A percentile compares a stretch with the other conserved stretches of the same genome.
Evolutionary conservation across 2,888 invertebrate genomes (phyloP).

Genomic region (Melanotus villosus): DNA sequence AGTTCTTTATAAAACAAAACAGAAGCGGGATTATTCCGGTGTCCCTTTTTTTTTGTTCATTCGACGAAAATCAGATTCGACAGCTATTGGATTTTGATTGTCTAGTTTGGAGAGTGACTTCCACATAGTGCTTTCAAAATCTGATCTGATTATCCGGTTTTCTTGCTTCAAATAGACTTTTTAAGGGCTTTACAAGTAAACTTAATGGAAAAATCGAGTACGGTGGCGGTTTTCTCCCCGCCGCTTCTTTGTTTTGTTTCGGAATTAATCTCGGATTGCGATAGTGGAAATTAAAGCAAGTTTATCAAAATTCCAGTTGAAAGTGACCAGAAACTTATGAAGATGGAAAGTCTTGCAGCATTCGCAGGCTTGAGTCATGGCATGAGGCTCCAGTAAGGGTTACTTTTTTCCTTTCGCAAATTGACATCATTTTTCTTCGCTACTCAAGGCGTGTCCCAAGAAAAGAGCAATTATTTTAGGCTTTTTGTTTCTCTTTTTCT

Average conservation of each 20-base stretch:
- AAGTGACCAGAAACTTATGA: conserved; percentile 7
- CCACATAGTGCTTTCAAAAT: conserved; percentile 10
- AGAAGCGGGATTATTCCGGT: conserved; percentile 19
- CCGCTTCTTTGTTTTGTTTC: no score
- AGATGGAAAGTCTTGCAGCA: conserved; percentile 13
- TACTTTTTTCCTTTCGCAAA: conserved; percentile 41
- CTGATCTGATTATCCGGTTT: neutral
- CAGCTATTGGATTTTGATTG: conserved; percentile 10
- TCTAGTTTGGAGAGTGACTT: neutral
- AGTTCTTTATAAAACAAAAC: conserved; percentile 27
- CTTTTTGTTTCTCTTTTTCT: conserved; percentile 41
- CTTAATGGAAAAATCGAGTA: no score
- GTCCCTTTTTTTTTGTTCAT: neutral
- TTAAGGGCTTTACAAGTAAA: no score
- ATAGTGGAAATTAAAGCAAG: no score
- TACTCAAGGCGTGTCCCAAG: conserved; percentile 42
- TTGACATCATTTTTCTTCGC: conserved; percentile 46
- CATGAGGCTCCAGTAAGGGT: conserved; percentile 25
- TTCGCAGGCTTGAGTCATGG: conserved; percentile 15
- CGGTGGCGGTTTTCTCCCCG: no score
- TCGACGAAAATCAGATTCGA: neutral
- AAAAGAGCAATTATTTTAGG: conserved; percentile 44
- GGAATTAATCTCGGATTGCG: no score
- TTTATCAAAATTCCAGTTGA: no score
- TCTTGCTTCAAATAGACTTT: neutral